Base-by-base conservation (phyloP, 1,140 invertebrate species). In the Aricia agestis region DNA sequence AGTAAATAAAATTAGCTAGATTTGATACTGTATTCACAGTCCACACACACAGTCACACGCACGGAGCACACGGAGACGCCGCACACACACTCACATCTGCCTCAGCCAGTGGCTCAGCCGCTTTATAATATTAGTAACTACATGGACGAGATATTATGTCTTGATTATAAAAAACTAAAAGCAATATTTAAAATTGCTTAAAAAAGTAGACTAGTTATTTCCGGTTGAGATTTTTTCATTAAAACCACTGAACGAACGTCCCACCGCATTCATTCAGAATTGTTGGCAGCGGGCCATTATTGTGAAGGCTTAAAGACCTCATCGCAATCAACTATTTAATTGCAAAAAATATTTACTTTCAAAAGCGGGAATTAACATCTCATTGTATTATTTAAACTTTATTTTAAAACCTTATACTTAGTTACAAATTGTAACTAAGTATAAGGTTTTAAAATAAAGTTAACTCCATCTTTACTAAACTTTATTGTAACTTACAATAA, bases 1-100 rank as follows among this genome's bases (percentile, higher is more conserved):
- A 89, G 89, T 91, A 91, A 91, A 91, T 91, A 91, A 80, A 91
- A 91, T 89, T 91, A 84, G 81, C 89, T 91, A 91, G 83, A 89
- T 89, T 91, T 87, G 83, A 85, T 81, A 84, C 83, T 83, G 81
- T 77, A 80, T 72, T 84, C 84, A 86, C 82, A 82, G 81, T 80
- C 77, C 80, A 80, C 82, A 80, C 76, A 75, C 73, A 74, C 80
- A 79, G 67, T 57, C 67, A n/a, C 82, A 83, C 82, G 77, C 87
- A 86, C 85, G 84, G 36, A 83, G 77, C 78, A 77, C 75, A 80
- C 80, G 76, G 75, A 36, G 74, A 70, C 67, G 71, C 78, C 78
- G 80, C 75, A 71, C 82, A 82, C 80, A 83, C 82, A 70, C 77
- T 80, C 83, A 89, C 86, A 91, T 88, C 72, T 88, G 87, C 75